Evolutionary conservation across 2,888 invertebrate species (phyloP).

Genomic region (Synanthedon vespiformis): DNA sequence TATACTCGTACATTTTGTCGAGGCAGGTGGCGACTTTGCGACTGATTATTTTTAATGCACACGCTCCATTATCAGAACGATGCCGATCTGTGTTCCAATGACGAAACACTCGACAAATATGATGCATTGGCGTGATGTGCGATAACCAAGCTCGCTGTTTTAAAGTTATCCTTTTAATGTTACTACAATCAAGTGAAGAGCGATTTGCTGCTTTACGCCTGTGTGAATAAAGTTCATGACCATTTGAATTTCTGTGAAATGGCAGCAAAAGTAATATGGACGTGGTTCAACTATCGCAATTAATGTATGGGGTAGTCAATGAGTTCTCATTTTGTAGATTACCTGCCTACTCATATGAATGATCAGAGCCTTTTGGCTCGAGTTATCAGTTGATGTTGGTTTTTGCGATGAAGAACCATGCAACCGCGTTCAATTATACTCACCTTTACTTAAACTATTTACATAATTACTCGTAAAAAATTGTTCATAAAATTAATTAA

Average conservation of each 20-base stretch:
- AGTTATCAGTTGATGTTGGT: not conserved
- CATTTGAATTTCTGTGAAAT: not conserved
- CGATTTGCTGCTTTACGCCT: not conserved
- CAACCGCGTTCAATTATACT: too few relatives aligned
- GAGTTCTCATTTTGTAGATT: conserved; percentile 57
- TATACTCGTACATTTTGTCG: too few relatives aligned
- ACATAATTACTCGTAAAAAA: too few relatives aligned
- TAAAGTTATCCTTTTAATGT: conserved; percentile 14
- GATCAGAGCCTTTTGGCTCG: conserved; percentile 14
- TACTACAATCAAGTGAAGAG: not conserved
- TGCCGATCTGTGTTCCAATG: conserved; percentile 40
- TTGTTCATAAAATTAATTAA: too few relatives aligned
- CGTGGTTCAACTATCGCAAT: conserved; percentile 39
- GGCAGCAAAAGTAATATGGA: conserved; percentile 6
- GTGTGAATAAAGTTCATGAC: not conserved
- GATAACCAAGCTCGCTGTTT: conserved; percentile 38
- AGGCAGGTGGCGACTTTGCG: conserved; percentile 22
- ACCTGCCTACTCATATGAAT: conserved; percentile 47
- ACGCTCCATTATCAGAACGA: conserved; percentile 44
- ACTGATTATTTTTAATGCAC: conserved; percentile 34
- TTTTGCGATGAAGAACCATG: not conserved
- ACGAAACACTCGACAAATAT: conserved; percentile 63
- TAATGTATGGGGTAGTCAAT: conserved; percentile 54
- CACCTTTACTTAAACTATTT: too few relatives aligned
- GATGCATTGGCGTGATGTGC: conserved; percentile 56